Conservation (phyloP, 2,113 vertebrate genomes). For the Chaenocephalus aceratus region DNA sequence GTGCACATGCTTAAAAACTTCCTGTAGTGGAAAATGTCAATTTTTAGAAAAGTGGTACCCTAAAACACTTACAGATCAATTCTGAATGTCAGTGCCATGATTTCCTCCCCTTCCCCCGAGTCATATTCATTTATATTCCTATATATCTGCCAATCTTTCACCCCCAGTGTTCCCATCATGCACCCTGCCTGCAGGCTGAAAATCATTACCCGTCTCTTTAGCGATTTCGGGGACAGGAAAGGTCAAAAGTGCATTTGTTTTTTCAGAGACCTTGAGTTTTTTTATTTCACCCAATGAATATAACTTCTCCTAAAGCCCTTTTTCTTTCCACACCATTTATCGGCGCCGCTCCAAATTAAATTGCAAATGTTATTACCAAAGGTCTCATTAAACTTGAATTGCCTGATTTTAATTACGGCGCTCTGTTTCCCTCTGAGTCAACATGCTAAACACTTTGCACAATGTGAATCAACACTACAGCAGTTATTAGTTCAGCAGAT, state of each 20-base stretch:
- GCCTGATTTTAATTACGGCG: conserved; percentile 8
- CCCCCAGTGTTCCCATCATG: conserved; percentile 1
- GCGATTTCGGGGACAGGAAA: too few relatives aligned
- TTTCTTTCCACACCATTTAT: too few relatives aligned
- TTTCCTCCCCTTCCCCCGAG: not conserved
- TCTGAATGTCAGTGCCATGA: not conserved
- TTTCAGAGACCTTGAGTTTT: too few relatives aligned
- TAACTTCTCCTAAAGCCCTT: too few relatives aligned
- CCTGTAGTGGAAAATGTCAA: not conserved
- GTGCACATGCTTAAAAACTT: too few relatives aligned
- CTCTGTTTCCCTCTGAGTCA: not conserved
- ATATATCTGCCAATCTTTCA: not conserved
- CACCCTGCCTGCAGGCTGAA: not conserved
- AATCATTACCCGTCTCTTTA: not conserved
- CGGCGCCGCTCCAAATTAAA: not conserved
- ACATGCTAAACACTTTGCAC: not conserved
- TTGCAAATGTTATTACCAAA: conserved; percentile 1
- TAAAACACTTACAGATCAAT: not conserved
- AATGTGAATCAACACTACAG: not conserved
- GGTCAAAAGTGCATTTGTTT: too few relatives aligned
- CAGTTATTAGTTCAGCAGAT: too few relatives aligned
- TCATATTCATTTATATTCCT: not conserved
- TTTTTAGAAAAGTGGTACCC: not conserved
- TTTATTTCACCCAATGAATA: too few relatives aligned
- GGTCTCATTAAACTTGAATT: not conserved